Conservation (phyloP, 2,113 vertebrate genomes). For the Phrynosoma blainvillii region DNA sequence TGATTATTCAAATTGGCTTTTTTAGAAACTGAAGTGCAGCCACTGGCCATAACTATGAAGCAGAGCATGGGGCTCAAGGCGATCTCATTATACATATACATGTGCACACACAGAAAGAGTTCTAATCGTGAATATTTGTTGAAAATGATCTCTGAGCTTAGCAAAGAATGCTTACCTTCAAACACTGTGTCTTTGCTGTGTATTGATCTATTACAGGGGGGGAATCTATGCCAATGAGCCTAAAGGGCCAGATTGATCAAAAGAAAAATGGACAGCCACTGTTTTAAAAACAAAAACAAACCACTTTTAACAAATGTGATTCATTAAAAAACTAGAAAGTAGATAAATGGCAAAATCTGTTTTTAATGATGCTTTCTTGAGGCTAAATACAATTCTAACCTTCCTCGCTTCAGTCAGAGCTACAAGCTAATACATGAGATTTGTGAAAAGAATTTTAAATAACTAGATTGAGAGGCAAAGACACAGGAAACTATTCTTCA, state of each 20-base stretch:
- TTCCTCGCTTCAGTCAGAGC: not conserved
- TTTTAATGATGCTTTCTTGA: constrained; percentile 21
- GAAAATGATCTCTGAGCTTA: constrained; percentile 23
- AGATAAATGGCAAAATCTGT: constrained; percentile 38
- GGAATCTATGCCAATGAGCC: constrained; percentile 56
- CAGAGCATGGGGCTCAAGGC: accelerated
- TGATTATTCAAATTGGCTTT: constrained; percentile 33
- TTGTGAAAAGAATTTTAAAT: not conserved
- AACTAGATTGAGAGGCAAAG: not conserved
- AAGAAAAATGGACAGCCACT: constrained; percentile 35
- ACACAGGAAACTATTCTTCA: not conserved
- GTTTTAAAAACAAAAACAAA: too few species aligned
- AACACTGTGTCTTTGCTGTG: not conserved
- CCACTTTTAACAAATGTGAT: constrained; percentile 35
- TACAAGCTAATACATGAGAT: not conserved
- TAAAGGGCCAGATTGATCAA: constrained; percentile 50
- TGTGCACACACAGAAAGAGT: not conserved
- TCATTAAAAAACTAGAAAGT: constrained; percentile 53
- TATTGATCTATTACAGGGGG: constrained; percentile 35
- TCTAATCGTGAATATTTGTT: not conserved
- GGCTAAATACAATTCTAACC: not conserved
- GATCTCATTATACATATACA: not conserved
- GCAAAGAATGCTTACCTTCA: constrained; percentile 16
- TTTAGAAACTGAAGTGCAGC: not conserved
- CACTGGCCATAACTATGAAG: not conserved